These are phyloP conservation scores for Chrysomela aeneicollis DNA, from an alignment of 2,888 invertebrate species.

Conservation along the genomic window DNA sequence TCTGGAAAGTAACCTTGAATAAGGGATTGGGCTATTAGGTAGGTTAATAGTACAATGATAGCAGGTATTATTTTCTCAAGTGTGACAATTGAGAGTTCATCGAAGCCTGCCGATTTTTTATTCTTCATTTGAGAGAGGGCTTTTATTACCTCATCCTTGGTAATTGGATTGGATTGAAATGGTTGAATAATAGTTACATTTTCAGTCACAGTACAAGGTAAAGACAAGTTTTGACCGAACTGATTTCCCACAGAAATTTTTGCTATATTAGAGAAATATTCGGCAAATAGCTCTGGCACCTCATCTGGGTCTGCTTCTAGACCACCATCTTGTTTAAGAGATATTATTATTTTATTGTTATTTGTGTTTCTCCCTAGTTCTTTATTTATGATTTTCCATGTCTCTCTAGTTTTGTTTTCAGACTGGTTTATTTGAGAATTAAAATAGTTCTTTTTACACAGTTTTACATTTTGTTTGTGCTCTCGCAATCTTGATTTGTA, in stretches of 20 bases:
- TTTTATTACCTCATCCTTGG: conserved; percentile 11
- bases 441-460: conserved; percentile 3
- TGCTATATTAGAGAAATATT: neutral
- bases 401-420: conserved; percentile 16
- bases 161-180: conserved; percentile 13
- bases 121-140: conserved; percentile 13
- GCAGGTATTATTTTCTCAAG: conserved; percentile 7
- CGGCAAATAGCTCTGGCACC: conserved; percentile 2
- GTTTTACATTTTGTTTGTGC: conserved; percentile 16
- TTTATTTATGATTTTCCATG: conserved; percentile 13
- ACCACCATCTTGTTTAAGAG: conserved; percentile 14
- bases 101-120: conserved; percentile 13
- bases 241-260: conserved; percentile 1
- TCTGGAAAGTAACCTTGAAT: conserved; percentile 11
- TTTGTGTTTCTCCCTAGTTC: conserved; percentile 15
- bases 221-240: conserved; percentile 16
- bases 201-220: conserved; percentile 9
- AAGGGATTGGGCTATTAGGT: neutral
- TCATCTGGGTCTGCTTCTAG: conserved; percentile 6
- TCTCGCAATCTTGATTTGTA: conserved; percentile 13
- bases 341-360: conserved; percentile 7
- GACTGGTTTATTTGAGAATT: conserved; percentile 15
- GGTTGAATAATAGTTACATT: conserved; percentile 13
- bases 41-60: conserved; percentile 4
- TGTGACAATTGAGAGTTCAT: conserved; percentile 10